phyloP scores from a whole-genome alignment of 2,113 vertebrate genomes.

The Chroicocephalus ridibundus region DNA sequence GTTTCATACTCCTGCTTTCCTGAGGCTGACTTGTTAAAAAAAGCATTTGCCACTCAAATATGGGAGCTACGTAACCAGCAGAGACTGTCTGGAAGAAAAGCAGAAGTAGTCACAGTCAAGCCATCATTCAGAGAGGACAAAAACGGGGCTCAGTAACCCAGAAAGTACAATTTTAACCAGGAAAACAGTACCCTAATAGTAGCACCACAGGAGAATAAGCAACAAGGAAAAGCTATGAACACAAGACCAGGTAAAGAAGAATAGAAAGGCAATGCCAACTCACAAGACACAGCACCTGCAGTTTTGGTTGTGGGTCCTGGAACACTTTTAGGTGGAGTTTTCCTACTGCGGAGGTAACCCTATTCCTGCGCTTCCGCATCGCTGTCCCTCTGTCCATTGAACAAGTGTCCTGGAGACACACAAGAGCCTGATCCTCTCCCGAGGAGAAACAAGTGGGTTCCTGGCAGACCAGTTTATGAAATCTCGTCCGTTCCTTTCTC shows the following conservation, averaged over 20 bases:
- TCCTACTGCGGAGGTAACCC: background rate
- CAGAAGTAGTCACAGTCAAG: background rate
- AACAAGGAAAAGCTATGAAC: background rate
- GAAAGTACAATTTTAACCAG: background rate
- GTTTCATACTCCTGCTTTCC: background rate
- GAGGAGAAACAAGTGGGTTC: background rate
- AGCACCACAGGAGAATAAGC: background rate
- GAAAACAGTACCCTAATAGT: accelerated
- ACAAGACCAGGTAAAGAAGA: background rate
- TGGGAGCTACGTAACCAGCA: background rate
- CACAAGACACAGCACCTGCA: background rate
- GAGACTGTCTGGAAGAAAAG: background rate
- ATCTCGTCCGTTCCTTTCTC: background rate
- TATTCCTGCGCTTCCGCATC: accelerated
- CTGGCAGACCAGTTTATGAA: background rate
- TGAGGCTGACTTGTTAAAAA: background rate
- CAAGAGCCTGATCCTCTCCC: background rate
- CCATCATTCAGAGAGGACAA: background rate
- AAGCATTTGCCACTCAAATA: background rate
- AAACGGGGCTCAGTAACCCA: background rate
- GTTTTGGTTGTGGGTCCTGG: background rate
- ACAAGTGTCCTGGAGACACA: background rate
- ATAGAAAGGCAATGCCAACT: background rate
- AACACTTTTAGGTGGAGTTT: background rate
- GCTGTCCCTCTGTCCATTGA: background rate